Conservation (phyloP, 2,113 vertebrate species). For the Lepus timidus region DNA sequence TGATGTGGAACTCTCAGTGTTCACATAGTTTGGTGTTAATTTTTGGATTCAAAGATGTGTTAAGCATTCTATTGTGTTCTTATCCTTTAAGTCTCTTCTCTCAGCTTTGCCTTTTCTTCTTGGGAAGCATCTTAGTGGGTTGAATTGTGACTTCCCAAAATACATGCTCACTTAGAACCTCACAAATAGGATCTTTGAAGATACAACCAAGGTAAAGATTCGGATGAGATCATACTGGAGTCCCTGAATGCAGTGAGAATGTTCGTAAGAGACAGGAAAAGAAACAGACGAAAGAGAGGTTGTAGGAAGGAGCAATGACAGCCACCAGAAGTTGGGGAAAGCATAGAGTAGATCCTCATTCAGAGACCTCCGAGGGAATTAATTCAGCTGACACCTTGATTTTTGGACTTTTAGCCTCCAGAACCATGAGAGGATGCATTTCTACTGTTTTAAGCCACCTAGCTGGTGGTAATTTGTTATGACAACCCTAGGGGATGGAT, state of each 20-base stretch:
- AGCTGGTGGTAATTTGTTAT: not conserved
- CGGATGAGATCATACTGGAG: not conserved
- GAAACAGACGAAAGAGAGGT: not conserved
- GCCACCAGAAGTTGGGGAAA: not conserved
- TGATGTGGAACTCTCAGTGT: not conserved
- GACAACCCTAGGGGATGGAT: no score
- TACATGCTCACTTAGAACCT: not conserved
- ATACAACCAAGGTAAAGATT: not conserved
- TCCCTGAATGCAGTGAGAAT: not conserved
- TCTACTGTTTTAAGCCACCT: not conserved
- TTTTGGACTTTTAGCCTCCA: not conserved
- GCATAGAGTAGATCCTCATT: not conserved
- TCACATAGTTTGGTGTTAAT: not conserved
- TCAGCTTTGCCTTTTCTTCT: slow-evolving; percentile 7
- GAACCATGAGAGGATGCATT: not conserved
- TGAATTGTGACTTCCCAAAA: not conserved
- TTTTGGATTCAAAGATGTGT: not conserved
- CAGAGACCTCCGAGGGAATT: not conserved
- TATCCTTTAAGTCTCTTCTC: slow-evolving; percentile 10
- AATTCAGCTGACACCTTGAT: not conserved
- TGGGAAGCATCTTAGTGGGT: not conserved
- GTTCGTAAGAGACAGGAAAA: not conserved
- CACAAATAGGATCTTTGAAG: not conserved
- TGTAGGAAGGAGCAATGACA: not conserved
- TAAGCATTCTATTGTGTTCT: not conserved